Base-by-base conservation (phyloP, 2,113 vertebrate genomes). In the Crypturellus undulatus region DNA sequence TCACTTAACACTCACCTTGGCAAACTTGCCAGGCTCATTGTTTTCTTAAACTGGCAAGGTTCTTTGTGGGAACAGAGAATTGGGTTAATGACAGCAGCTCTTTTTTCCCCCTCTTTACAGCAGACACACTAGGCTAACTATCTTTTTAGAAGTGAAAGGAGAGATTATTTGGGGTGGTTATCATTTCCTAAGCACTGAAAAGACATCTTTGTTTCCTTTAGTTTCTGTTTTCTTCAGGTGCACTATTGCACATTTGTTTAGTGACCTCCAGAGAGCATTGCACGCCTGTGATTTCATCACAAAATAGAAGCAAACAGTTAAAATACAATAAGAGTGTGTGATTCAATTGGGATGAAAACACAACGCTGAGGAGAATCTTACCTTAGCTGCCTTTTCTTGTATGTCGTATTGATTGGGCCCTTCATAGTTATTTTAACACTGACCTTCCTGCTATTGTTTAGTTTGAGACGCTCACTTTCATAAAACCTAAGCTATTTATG, bases 381-480 rank as follows among this genome's bases (percentile, higher is more conserved):
- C 92, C 89, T 84, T 77, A 79, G 73, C 76, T 92, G 91, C 94
- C 82, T 94, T 92, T 80, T 77, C 90, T 43, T 92, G 24, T 72
- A 5, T 42, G 52, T 92, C 32, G 10, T 16, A 26, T 38, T 49
- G 63, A 47, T 93, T 68, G 47, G 47, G 70, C 60, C 24, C 69
- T 36, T 15, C n/a, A 17, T 83, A 95, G 90, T 89, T 95, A 65
- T 96, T 94, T 95, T 90, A 91, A 71, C 67, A 32, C 59, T 94
- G 94, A 96, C 96, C 94, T 97, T 97, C 96, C 96, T 97, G 52
- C 90, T 78, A 96, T 97, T 97, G 96, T 97, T 96, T 83, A 60
- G 71, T 38, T 84, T 87, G 87, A 97, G 96, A 95, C 89, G 32
- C 93, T 96, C 93, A 90, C 93, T 97, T 97, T 96, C 92, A 91